Evolutionary conservation across 2,113 vertebrate species (phyloP).

Genomic region (Silurus glanis): DNA sequence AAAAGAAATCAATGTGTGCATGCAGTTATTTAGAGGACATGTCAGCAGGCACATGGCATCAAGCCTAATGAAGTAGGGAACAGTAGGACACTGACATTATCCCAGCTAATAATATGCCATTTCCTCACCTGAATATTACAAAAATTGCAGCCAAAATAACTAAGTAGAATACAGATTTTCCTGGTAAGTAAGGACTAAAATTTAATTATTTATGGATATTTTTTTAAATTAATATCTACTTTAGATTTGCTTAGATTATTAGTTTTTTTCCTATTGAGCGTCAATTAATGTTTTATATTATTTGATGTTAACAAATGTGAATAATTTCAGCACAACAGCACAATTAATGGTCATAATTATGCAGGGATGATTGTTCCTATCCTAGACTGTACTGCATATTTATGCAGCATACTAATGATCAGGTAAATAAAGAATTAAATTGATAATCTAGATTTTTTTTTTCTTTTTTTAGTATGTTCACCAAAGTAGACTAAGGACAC

Average conservation of each 20-base stretch:
- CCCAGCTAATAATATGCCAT: slow-evolving; percentile 13
- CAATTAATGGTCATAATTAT: too few relatives aligned
- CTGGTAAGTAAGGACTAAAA: not conserved
- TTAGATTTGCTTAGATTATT: too few relatives aligned
- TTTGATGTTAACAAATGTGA: not conserved
- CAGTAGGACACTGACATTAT: slow-evolving; percentile 35
- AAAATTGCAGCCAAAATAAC: not conserved
- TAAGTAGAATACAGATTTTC: not conserved
- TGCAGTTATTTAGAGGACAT: slow-evolving; percentile 28
- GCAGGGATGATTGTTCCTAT: not conserved
- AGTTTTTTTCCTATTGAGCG: too few relatives aligned
- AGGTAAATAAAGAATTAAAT: not conserved
- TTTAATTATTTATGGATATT: not conserved
- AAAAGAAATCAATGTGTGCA: slow-evolving; percentile 27
- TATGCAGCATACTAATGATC: not conserved
- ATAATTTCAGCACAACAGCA: not conserved
- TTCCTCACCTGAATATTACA: slow-evolving; percentile 1
- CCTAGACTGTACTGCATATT: not conserved
- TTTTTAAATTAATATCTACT: too few relatives aligned
- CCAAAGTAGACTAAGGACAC: not conserved
- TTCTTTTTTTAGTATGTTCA: not conserved
- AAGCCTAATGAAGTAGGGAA: slow-evolving; percentile 27
- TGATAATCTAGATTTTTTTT: not conserved
- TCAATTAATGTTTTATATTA: not conserved
- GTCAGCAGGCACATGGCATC: slow-evolving; percentile 2